Evolutionary conservation across 2,797 vertebrate genomes (phyloP), one percentile per base, ranked within the genome.

Genomic region (Furcifer pardalis): DNA sequence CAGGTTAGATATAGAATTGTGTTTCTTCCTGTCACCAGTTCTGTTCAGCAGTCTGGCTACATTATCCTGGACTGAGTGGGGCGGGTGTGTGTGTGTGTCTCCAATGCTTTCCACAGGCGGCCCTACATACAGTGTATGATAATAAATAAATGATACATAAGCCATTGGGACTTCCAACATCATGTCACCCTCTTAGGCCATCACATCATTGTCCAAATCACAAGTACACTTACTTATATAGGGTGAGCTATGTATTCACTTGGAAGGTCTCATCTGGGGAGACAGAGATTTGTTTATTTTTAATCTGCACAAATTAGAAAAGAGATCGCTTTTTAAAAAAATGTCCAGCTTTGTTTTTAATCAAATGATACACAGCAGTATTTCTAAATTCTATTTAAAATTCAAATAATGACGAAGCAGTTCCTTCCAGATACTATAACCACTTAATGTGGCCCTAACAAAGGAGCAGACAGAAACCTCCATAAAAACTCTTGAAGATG

Each of bases 361-460:
- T 95, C 90, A 95, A 94, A 94, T 94, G 88, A 91, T 91, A 90
- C 91, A 91, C 84, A 91, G 87, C 84, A 92, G 79, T 76, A 82
- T 91, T 92, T 91, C 91, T 91, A 89, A 82, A 87, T 87, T 79
- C 93, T 91, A 92, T 93, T 94, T 95, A 94, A 94, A 94, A 93
- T 91, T 90, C 85, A 88, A 87, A 95, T 91, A 94, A 93, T 92
- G 86, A 74, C 88, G 90, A 87, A 91, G 93, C 89, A 88, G 81
- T 63, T 92, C 84, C 86, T 79, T 81, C 89, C 90, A 87, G 25
- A 83, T 88, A 88, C 93, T 90, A 86, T 90, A 91, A 75, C 88
- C 90, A 91, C 85, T 94, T 89, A 86, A 71, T 79, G 90, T 92
- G 93, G 88, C 91, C 0, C 0, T 81, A 92, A 93, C 92, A 91